Base-by-base conservation (phyloP, 2,888 invertebrate genomes). In the Tetropium fuscum region DNA sequence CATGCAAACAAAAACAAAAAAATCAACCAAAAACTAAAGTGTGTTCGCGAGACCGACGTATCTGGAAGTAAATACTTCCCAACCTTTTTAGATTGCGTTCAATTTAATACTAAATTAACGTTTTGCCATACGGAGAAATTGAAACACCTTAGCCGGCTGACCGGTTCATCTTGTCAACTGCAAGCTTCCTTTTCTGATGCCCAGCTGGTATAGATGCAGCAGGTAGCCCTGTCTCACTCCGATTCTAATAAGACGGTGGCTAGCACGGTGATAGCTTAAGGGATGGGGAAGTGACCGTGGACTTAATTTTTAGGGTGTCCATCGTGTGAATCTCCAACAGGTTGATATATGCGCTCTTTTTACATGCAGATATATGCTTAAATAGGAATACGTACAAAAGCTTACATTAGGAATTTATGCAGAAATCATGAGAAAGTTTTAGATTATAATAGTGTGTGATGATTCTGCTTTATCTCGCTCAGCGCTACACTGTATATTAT, bases 251-350 rank as follows among this genome's bases (percentile, higher is more conserved):
- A 70, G 67, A 66, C 54, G 69, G 58, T 69, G 60, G 53, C 55
- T 49, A 51, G 15, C 15, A 34, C 13, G 16, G 61, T 48, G 53
- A 62, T 62, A 51, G 60, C 56, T 58, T 45, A 60, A 63, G 70
- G 64, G 72, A 75, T 66, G 70, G 72, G 75, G 76, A 76, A 75
- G 74, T 76, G 61, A 32, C 34, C 60, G 58, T 63, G 54, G 55
- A 60, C 66, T 64, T 59, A 60, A 60, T 71, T 66, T 68, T 65
- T 69, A 69, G 71, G 75, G 76, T 73, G 74, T 72, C 67, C 68
- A 63, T 68, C 78, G 79, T 79, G 80, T 77, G 79, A 79, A 79
- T 73, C 67, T 65, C 49, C 40, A 58, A 71, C 81, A 81, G 81
- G 81, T 81, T 80, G 78, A 76, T 76, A 70, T 68, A 67, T 72